Conservation (phyloP, 2,888 invertebrate genomes). For the Catocala fraxini region DNA sequence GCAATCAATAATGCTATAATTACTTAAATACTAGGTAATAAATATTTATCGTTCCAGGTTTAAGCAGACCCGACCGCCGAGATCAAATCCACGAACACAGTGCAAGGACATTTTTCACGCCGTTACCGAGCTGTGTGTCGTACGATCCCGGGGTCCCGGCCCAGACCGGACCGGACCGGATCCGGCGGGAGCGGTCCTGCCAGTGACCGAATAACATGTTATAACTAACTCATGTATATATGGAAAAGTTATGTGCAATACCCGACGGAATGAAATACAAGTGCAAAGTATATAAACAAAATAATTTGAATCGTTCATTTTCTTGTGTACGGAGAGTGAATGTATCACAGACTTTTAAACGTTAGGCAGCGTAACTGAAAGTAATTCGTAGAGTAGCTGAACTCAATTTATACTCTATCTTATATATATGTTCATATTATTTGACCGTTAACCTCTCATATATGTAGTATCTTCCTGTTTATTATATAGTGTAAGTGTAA, state of each 20-base stretch:
- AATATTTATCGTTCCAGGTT: conserved; percentile 58
- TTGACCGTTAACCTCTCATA: conserved; percentile 63
- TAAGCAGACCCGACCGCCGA: conserved; percentile 71
- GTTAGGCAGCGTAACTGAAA: conserved; percentile 60
- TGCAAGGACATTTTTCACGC: conserved; percentile 54
- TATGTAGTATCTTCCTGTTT: conserved; percentile 76
- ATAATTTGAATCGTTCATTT: conserved; percentile 60
- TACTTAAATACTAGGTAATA: no score
- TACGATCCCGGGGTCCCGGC: conserved; percentile 23
- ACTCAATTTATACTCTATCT: conserved; percentile 53
- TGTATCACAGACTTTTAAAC: conserved; percentile 46
- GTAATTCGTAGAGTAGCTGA: conserved; percentile 57
- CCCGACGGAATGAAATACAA: conserved; percentile 61
- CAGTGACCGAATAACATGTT: conserved; percentile 48
- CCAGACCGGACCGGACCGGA: conserved; percentile 29
- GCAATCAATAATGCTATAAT: no score
- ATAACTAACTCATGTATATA: conserved; percentile 69
- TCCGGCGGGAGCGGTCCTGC: no score
- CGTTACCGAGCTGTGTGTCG: conserved; percentile 26
- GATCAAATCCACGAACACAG: conserved; percentile 62
- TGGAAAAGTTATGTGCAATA: conserved; percentile 76
- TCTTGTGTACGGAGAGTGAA: conserved; percentile 59
- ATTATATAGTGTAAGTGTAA: conserved; percentile 65
- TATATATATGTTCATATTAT: conserved; percentile 61
- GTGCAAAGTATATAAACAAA: conserved; percentile 59